Conservation (phyloP, 2,888 invertebrate genomes). For the Sussaba pulchella region DNA sequence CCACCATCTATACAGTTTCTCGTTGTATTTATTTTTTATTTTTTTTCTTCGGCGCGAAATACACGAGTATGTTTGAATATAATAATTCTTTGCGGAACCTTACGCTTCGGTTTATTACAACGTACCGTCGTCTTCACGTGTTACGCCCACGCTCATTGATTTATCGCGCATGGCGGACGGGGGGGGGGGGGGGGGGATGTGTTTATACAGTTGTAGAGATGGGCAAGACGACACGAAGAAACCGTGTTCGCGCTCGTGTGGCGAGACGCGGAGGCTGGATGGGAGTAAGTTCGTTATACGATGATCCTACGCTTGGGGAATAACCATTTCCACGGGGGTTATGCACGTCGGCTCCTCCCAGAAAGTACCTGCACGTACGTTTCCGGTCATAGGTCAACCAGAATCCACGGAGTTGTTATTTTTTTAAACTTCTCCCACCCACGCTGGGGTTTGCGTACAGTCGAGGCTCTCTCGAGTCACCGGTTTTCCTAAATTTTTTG, state of each 20-base stretch:
- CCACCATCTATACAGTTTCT: background rate
- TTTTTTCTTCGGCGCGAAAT: slow-evolving; percentile 44
- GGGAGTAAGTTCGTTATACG: slow-evolving; percentile 49
- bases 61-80: slow-evolving; percentile 72
- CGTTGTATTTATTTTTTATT: slow-evolving; percentile 21
- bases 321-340: background rate
- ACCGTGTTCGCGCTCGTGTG: slow-evolving; percentile 23
- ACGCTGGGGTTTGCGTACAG: background rate
- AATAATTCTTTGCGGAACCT: slow-evolving; percentile 51
- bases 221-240: background rate
- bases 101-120: slow-evolving; percentile 62
- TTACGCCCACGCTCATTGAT: slow-evolving; percentile 74
- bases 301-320: slow-evolving; percentile 43
- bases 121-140: slow-evolving; percentile 48
- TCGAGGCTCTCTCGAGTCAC: background rate
- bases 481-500: too few relatives aligned
- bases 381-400: slow-evolving; percentile 74
- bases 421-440: slow-evolving; percentile 20
- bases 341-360: slow-evolving; percentile 21
- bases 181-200: background rate
- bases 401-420: slow-evolving; percentile 51
- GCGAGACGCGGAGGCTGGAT: background rate
- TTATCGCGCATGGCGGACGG: slow-evolving; percentile 64
- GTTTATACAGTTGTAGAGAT: slow-evolving; percentile 13
- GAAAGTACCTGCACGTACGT: slow-evolving; percentile 66